Conservation (phyloP, 1,140 invertebrate genomes). For the Lineus longissimus region DNA sequence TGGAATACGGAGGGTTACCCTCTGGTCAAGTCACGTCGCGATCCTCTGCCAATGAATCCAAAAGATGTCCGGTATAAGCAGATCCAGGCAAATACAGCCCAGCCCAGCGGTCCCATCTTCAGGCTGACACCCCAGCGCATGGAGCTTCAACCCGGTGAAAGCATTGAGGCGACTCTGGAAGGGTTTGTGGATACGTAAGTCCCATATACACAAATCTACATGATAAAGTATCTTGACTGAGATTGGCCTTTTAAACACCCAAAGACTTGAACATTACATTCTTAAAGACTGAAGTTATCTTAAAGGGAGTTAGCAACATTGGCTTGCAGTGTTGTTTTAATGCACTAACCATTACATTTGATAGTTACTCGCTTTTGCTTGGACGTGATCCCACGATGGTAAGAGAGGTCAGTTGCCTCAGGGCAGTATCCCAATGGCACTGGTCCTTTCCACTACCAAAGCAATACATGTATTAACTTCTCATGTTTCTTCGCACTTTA, state of each 20-base stretch:
- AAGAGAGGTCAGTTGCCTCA: neutral
- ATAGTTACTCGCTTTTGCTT: too few relatives aligned
- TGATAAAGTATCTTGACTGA: too few relatives aligned
- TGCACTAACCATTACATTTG: too few relatives aligned
- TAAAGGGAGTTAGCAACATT: too few relatives aligned
- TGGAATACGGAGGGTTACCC: conserved; percentile 36
- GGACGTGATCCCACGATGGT: neutral
- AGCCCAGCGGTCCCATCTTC: conserved; percentile 38
- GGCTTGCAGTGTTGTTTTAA: too few relatives aligned
- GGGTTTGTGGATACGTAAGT: conserved; percentile 45
- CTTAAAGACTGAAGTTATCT: too few relatives aligned
- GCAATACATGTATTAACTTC: too few relatives aligned
- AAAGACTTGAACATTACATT: too few relatives aligned
- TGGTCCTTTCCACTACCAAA: neutral
- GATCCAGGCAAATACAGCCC: conserved; percentile 31
- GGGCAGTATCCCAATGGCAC: neutral
- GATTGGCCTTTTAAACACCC: too few relatives aligned
- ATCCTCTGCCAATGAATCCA: conserved; percentile 30
- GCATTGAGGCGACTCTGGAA: conserved; percentile 40
- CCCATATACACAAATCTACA: too few relatives aligned
- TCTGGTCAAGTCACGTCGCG: conserved; percentile 38
- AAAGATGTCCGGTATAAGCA: conserved; percentile 41
- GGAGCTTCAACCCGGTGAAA: conserved; percentile 48
- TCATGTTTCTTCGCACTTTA: too few relatives aligned
- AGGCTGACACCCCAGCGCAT: conserved; percentile 46